Evolutionary conservation across 1,140 invertebrate species (phyloP).

Genomic region (Mactra quadrangularis): DNA sequence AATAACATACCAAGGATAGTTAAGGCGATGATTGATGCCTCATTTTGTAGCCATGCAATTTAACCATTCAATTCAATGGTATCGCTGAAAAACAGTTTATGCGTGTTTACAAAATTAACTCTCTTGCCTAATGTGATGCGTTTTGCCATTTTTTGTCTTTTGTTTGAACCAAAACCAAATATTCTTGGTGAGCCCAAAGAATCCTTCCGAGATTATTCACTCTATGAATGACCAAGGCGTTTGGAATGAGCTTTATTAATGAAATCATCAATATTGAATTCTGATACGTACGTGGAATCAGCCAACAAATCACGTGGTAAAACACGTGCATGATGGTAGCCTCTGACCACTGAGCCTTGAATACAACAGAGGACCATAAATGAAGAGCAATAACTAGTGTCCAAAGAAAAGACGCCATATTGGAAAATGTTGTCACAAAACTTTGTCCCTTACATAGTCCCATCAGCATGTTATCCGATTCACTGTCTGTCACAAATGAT

Average conservation of each 20-base stretch:
- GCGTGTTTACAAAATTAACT: too few relatives aligned
- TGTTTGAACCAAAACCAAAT: neutral
- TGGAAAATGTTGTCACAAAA: conserved; percentile 51
- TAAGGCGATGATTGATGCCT: too few relatives aligned
- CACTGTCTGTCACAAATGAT: neutral
- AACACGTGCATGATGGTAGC: neutral
- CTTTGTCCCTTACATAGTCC: conserved; percentile 37
- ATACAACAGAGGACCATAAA: conserved; percentile 39
- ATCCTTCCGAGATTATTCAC: neutral
- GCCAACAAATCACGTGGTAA: conserved; percentile 44
- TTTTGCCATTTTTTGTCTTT: too few relatives aligned
- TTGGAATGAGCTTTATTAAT: too few relatives aligned
- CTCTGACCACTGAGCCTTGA: conserved; percentile 1
- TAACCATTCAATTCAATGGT: too few relatives aligned
- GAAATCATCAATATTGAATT: neutral
- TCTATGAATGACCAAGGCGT: neutral
- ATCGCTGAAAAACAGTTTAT: too few relatives aligned
- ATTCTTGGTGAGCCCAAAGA: neutral
- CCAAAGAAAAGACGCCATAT: conserved; percentile 50
- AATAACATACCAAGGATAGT: too few relatives aligned
- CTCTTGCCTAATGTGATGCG: too few relatives aligned
- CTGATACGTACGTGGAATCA: conserved; percentile 35
- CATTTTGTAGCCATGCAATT: too few relatives aligned
- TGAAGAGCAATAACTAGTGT: conserved; percentile 44
- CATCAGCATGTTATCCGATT: neutral